phyloP scores from a whole-genome alignment of 2,888 invertebrate species.

The Aporophyla nigra region DNA sequence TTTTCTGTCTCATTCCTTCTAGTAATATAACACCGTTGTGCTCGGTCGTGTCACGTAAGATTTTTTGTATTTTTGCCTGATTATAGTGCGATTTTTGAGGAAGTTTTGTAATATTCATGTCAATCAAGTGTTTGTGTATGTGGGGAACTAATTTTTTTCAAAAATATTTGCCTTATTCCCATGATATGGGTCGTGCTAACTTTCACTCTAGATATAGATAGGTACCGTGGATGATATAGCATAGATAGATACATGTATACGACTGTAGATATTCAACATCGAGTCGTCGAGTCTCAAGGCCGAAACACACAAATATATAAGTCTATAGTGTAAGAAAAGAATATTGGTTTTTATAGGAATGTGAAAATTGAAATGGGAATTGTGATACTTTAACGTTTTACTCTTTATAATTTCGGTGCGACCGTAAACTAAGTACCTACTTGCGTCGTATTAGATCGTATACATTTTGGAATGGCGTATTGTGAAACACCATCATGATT shows the following conservation, averaged over 20 bases:
- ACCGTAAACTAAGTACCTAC: conserved; percentile 69
- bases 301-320: conserved; percentile 89
- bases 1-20: conserved; percentile 87
- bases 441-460: conserved; percentile 67
- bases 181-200: conserved; percentile 88
- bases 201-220: conserved; percentile 91
- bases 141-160: conserved; percentile 72
- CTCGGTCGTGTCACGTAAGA: conserved; percentile 91
- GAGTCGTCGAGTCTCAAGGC: conserved; percentile 89
- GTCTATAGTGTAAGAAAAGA: conserved; percentile 81
- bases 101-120: conserved; percentile 76
- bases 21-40: conserved; percentile 91
- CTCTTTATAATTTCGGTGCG: conserved; percentile 69
- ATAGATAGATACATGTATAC: conserved; percentile 82
- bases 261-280: conserved; percentile 89
- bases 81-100: conserved; percentile 79
- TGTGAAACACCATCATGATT: conserved; percentile 74
- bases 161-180: conserved; percentile 70
- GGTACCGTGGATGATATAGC: conserved; percentile 84
- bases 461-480: conserved; percentile 76
- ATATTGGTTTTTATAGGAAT: conserved; percentile 80
- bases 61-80: conserved; percentile 88
- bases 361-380: conserved; percentile 75
- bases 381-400: conserved; percentile 62
- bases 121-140: conserved; percentile 74